These are phyloP conservation scores for Hippopotamus amphibius DNA, from an alignment of 2,113 vertebrate genomes.

Conservation along the genomic window DNA sequence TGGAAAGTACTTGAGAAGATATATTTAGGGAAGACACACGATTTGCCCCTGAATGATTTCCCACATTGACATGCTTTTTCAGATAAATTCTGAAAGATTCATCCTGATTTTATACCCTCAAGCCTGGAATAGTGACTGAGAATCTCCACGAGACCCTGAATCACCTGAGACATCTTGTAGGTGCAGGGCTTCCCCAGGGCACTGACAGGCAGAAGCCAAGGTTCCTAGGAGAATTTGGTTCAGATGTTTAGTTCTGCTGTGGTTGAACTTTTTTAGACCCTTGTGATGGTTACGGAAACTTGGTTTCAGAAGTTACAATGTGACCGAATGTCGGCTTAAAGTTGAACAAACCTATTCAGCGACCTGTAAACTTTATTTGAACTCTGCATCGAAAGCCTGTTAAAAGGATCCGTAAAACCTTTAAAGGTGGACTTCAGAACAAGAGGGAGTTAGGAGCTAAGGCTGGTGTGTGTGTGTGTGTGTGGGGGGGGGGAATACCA, in stretches of 20 bases:
- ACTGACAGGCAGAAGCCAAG: not conserved
- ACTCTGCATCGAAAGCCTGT: not conserved
- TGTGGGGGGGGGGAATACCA: rapidly evolving
- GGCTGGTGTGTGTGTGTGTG: not conserved
- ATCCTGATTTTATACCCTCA: not conserved
- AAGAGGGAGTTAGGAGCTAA: not conserved
- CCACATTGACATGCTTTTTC: not conserved
- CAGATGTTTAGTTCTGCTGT: not conserved
- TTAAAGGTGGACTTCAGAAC: not conserved
- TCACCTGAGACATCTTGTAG: not conserved
- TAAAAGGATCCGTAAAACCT: not conserved
- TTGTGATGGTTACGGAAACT: not conserved
- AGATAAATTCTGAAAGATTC: not conserved
- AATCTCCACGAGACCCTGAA: not conserved
- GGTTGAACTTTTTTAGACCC: not conserved
- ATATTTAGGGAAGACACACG: not conserved
- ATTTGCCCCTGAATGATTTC: not conserved
- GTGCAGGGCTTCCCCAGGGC: not conserved
- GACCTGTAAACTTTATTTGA: not conserved
- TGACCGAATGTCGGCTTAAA: not conserved
- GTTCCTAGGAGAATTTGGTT: not conserved
- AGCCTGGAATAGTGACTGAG: not conserved
- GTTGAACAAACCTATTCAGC: not conserved
- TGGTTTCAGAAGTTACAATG: not conserved
- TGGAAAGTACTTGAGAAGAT: not conserved